A percentile compares a stretch with the other conserved stretches of the same genome.
phyloP scores from a whole-genome alignment of 37 sponge, comb jelly and placozoan species.

The Tethya wilhelma region DNA sequence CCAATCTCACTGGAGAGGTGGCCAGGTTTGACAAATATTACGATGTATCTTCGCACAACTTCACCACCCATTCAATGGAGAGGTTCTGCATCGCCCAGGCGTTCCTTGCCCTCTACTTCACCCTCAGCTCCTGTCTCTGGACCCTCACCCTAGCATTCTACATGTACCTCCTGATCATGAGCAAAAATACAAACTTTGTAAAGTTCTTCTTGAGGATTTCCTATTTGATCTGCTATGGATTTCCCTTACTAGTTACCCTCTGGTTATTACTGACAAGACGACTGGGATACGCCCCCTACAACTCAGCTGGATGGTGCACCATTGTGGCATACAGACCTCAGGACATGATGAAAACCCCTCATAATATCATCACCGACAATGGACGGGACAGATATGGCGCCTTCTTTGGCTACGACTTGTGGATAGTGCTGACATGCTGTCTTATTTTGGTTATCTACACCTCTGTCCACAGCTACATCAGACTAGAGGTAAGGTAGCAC shows the following conservation, averaged over 20 bases:
- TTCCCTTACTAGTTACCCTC: slow-evolving; percentile 36
- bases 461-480: slow-evolving; percentile 22
- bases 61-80: not conserved
- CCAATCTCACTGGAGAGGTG: slow-evolving; percentile 43
- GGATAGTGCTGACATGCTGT: slow-evolving; percentile 38
- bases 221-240: slow-evolving; percentile 45
- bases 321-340: too few relatives aligned
- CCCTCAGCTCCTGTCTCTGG: slow-evolving; percentile 58
- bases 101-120: slow-evolving; percentile 30
- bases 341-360: too few relatives aligned
- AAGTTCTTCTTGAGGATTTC: not conserved
- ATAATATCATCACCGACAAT: too few relatives aligned
- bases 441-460: slow-evolving; percentile 27
- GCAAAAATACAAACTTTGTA: not conserved
- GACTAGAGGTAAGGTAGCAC: slow-evolving; percentile 20
- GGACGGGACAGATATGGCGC: not conserved
- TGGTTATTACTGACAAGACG: slow-evolving; percentile 38
- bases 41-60: not conserved
- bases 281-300: slow-evolving; percentile 64
- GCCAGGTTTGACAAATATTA: slow-evolving; percentile 34
- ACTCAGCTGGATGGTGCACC: slow-evolving; percentile 82
- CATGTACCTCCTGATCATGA: slow-evolving; percentile 26
- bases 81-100: slow-evolving; percentile 36
- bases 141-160: slow-evolving; percentile 58
- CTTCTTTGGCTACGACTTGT: slow-evolving; percentile 40